Conservation (phyloP, 2,113 vertebrate genomes). For the Semnopithecus entellus region DNA sequence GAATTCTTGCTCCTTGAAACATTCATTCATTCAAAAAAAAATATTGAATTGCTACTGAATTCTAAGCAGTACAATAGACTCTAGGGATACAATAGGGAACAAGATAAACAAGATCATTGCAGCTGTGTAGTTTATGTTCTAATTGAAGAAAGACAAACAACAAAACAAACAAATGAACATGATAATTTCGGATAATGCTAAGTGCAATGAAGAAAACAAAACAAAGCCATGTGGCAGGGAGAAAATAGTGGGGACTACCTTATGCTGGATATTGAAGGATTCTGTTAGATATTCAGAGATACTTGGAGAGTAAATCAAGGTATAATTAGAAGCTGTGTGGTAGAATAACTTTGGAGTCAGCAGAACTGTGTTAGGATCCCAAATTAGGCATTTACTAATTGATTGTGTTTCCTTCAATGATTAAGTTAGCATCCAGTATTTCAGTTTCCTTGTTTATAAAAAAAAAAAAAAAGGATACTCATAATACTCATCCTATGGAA, state of each 20-base stretch:
- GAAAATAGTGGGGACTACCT: not conserved
- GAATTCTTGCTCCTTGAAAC: not conserved
- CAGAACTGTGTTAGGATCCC: not conserved
- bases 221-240: not conserved
- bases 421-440: not conserved
- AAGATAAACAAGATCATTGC: not conserved
- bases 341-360: not conserved
- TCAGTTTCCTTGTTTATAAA: not conserved
- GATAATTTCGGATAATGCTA: not conserved
- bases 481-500: not conserved
- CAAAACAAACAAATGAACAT: not conserved
- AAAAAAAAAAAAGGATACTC: not conserved
- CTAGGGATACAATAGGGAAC: not conserved
- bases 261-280: not conserved
- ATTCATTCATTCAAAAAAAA: not conserved
- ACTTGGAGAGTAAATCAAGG: not conserved
- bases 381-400: not conserved
- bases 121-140: not conserved
- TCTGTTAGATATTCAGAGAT: not conserved
- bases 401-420: not conserved
- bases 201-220: not conserved
- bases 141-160: not conserved
- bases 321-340: not conserved
- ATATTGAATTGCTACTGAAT: not conserved
- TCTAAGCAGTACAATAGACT: not conserved